A percentile compares a stretch with the other conserved stretches of the same genome.
Evolutionary conservation across 2,113 vertebrate species (phyloP).

Genomic region (Neoarius graeffei): DNA sequence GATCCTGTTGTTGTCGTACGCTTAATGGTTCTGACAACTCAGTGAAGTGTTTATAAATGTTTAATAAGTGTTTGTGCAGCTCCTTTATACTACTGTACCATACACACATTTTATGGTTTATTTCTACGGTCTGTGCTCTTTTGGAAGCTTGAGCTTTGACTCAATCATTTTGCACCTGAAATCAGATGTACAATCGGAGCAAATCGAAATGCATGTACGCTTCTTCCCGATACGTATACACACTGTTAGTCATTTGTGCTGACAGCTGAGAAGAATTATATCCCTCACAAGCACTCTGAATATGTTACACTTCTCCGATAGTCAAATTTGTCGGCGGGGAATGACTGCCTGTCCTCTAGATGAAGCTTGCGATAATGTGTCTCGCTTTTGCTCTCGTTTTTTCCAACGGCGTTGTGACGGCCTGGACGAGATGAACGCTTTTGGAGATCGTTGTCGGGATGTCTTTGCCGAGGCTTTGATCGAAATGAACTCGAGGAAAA

Average conservation of each 20-base stretch:
- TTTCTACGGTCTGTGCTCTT: not conserved
- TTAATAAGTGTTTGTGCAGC: not conserved
- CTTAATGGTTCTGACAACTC: not conserved
- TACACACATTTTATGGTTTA: not conserved
- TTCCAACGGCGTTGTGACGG: slow-evolving; percentile 65
- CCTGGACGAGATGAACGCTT: slow-evolving; percentile 69
- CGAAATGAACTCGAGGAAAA: slow-evolving; percentile 60
- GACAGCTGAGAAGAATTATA: slow-evolving; percentile 70
- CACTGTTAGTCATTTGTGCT: slow-evolving; percentile 67
- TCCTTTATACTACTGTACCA: not conserved
- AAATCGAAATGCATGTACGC: slow-evolving; percentile 46
- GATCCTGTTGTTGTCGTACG: too few relatives aligned
- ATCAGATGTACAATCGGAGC: slow-evolving; percentile 30
- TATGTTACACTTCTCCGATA: slow-evolving; percentile 69
- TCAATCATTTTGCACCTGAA: not conserved
- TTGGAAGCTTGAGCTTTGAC: not conserved
- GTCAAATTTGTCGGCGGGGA: slow-evolving; percentile 65
- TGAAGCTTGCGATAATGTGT: slow-evolving; percentile 66
- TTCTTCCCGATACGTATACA: slow-evolving; percentile 50
- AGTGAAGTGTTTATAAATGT: not conserved
- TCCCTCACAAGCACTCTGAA: slow-evolving; percentile 69
- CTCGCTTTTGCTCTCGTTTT: slow-evolving; percentile 67
- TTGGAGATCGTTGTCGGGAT: slow-evolving; percentile 67
- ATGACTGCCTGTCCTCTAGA: slow-evolving; percentile 75
- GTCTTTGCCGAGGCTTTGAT: slow-evolving; percentile 66